phyloP scores from a whole-genome alignment of 2,888 invertebrate genomes.

The Drosophila phalerata region DNA sequence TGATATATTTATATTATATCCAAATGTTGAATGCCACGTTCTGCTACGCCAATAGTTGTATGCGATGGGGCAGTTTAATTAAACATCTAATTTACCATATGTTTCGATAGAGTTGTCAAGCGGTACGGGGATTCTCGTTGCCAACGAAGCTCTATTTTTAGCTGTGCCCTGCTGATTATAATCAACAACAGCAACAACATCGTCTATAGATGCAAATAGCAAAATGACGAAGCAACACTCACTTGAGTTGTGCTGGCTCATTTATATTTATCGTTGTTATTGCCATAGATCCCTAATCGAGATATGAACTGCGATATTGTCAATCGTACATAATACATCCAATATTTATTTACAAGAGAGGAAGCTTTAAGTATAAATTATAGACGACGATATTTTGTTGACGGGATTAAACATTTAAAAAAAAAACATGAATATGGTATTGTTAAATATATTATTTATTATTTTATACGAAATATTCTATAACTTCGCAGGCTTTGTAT shows the following conservation, averaged over 20 bases:
- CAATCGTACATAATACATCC: not conserved
- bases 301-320: conserved; percentile 38
- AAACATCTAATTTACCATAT: conserved; percentile 47
- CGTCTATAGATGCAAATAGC: conserved; percentile 55
- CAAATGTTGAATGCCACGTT: conserved; percentile 52
- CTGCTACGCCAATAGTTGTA: conserved; percentile 4
- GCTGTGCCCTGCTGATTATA: conserved; percentile 51
- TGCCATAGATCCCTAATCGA: conserved; percentile 45
- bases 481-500: not conserved
- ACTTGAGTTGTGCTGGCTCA: conserved; percentile 18
- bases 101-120: conserved; percentile 40
- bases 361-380: too few relatives aligned
- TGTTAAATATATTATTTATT: too few relatives aligned
- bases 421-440: too few relatives aligned
- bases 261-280: conserved; percentile 25
- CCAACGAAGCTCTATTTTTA: conserved; percentile 57
- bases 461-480: not conserved
- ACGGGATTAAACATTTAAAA: too few relatives aligned
- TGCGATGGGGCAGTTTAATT: conserved; percentile 34
- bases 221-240: conserved; percentile 35
- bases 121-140: conserved; percentile 20
- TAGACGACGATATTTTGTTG: too few relatives aligned
- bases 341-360: too few relatives aligned
- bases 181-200: conserved; percentile 30
- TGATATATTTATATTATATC: too few relatives aligned